Conservation (phyloP, 92 coral and sea anemone species). For the Muricea muricata region DNA sequence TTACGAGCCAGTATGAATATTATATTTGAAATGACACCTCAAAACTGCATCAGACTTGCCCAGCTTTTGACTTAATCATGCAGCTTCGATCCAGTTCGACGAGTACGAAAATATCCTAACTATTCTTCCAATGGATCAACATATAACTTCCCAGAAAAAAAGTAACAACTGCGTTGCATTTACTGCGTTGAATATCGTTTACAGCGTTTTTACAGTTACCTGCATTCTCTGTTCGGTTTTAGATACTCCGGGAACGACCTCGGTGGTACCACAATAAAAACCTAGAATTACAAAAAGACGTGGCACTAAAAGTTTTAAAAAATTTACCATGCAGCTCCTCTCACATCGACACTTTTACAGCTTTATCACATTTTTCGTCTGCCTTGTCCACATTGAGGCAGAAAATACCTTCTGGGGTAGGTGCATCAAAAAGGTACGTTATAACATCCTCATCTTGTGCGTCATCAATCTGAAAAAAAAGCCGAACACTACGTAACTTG, state of each 20-base stretch:
- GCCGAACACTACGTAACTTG: not conserved
- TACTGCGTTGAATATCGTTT: no score
- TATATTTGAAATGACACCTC: no score
- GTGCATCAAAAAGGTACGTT: conserved; percentile 87
- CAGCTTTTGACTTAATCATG: no score
- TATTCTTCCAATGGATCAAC: no score
- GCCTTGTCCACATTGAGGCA: not conserved
- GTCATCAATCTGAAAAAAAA: conserved; percentile 79
- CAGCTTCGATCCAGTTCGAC: no score
- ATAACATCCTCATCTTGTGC: conserved; percentile 93
- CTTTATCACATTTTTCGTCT: not conserved
- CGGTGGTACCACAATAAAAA: conserved; percentile 89
- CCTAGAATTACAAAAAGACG: conserved; percentile 66
- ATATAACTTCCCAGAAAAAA: no score
- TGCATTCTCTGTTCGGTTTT: conserved; percentile 81
- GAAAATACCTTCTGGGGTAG: conserved; percentile 87
- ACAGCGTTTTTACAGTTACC: conserved; percentile 43
- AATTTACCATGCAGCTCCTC: no score
- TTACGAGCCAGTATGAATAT: no score
- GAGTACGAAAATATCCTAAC: no score
- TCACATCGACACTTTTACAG: not conserved
- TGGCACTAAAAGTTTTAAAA: no score
- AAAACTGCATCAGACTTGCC: no score
- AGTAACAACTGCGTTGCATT: not conserved
- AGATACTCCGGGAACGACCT: conserved; percentile 79